Base-by-base conservation (phyloP, 1,140 invertebrate genomes). In the Scaptomyza graminum region DNA sequence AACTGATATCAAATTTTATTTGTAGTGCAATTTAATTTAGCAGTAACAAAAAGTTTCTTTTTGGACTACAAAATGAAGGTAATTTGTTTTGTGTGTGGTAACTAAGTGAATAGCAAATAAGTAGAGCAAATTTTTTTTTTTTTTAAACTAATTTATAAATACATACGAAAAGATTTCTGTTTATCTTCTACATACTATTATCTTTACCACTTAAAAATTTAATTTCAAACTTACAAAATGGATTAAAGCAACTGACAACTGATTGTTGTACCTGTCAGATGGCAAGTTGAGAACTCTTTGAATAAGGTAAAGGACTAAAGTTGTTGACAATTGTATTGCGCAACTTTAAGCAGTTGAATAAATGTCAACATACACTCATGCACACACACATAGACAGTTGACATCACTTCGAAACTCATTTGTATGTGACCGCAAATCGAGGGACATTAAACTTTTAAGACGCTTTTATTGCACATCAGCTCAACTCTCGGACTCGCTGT, bases 381-480 rank as follows among this genome's bases (percentile, higher is more conserved):
- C 52, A 34, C 31, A 44, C 12, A 47, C 39, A 39, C 18, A 43
- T 16, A 41, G n/a, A 34, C 11, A 54, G 59, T 34, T 34, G 31
- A 34, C 63, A 47, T 60, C 50, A 67, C 59, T 63, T 76, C 55
- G 66, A 74, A 85, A 76, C 61, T 85, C 76, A 81, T 77, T 85
- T 85, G 77, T 85, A 68, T 85, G 76, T 67, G 76, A 61, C 68
- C 80, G 62, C 77, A 85, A 87, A 77, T 71, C 69, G 74, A 70
- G 62, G 74, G 78, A 74, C 81, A 87, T 85, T 85, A 81, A 77
- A 85, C 81, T 85, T 87, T 85, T 78, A 85, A 87, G 81, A 87
- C 70, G 74, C 81, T 85, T 85, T 81, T 84, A 85, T 77, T 85
- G 74, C 82, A 71, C 59, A 61, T 74, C 41, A 62, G 46, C 59